A percentile compares a stretch with the other conserved stretches of the same genome.
phyloP scores from a whole-genome alignment of 92 coral and sea anemone species.

The Palythoa grandis region DNA sequence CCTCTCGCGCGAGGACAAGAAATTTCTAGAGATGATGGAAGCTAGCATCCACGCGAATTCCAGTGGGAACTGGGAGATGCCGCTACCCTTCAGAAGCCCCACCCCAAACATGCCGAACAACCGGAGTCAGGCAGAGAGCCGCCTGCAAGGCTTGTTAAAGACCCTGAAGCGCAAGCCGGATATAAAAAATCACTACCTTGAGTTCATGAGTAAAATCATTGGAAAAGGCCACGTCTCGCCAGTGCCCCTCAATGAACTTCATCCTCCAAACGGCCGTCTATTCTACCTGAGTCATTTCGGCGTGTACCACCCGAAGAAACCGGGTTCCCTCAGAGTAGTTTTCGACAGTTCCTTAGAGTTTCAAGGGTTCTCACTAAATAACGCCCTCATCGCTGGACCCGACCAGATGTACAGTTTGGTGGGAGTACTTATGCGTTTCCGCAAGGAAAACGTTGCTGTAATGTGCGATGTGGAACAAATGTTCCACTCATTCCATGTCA shows the following conservation, averaged over 20 bases:
- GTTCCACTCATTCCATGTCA: slow-evolving; percentile 62
- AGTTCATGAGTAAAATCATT: slow-evolving; percentile 24
- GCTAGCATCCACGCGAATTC: slow-evolving; percentile 35
- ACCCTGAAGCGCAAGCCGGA: slow-evolving; percentile 48
- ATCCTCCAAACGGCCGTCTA: background rate
- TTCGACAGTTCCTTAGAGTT: slow-evolving; percentile 55
- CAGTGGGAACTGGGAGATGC: slow-evolving; percentile 51
- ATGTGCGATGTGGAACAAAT: slow-evolving; percentile 65
- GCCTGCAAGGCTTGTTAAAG: slow-evolving; percentile 31
- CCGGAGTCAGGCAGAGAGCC: slow-evolving; percentile 46
- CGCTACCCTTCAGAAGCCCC: slow-evolving; percentile 37
- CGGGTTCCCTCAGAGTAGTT: slow-evolving; percentile 48
- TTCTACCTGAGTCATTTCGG: slow-evolving; percentile 36
- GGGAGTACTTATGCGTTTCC: slow-evolving; percentile 61
- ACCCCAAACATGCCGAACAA: slow-evolving; percentile 27
- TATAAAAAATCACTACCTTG: slow-evolving; percentile 41
- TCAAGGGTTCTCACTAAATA: slow-evolving; percentile 58
- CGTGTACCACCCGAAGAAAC: slow-evolving; percentile 47
- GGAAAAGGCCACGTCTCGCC: background rate
- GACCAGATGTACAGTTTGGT: slow-evolving; percentile 56
- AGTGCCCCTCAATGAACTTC: background rate
- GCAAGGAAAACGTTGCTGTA: slow-evolving; percentile 58
- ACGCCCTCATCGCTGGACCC: slow-evolving; percentile 59
- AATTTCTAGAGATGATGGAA: slow-evolving; percentile 44
- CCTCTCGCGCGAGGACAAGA: slow-evolving; percentile 44